Conservation (phyloP, 2,888 invertebrate species). For the Sabellastarte sp. region DNA sequence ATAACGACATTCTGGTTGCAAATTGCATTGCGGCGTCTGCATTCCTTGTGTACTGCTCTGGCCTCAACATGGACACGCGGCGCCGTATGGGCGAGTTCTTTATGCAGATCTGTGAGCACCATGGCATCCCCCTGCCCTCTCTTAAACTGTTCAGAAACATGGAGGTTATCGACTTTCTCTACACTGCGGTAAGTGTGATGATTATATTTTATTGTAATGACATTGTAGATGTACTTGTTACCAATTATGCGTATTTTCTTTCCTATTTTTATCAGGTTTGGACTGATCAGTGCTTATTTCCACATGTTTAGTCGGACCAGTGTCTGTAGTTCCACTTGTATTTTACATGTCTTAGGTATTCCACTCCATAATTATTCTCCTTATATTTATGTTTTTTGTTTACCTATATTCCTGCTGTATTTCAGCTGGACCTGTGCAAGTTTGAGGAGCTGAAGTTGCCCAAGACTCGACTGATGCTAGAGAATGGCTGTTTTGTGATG, state of each 20-base stretch:
- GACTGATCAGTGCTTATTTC: no score
- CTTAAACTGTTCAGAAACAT: slow-evolving; percentile 46
- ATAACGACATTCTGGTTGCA: slow-evolving; percentile 51
- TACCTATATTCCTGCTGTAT: not conserved
- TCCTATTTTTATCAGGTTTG: no score
- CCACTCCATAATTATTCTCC: no score
- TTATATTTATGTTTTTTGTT: no score
- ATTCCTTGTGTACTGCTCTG: slow-evolving; percentile 52
- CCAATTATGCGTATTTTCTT: no score
- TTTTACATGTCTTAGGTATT: no score
- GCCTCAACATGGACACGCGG: not conserved
- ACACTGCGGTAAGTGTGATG: slow-evolving; percentile 45
- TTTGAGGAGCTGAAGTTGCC: slow-evolving; percentile 49
- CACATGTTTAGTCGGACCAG: no score
- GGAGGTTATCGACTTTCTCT: slow-evolving; percentile 51
- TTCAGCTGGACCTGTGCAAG: slow-evolving; percentile 46
- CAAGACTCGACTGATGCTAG: slow-evolving; percentile 51
- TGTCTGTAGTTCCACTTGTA: no score
- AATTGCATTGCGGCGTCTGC: slow-evolving; percentile 57
- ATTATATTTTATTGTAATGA: no score
- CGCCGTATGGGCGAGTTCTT: slow-evolving; percentile 55
- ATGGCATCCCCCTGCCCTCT: slow-evolving; percentile 49
- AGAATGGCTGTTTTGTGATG: slow-evolving; percentile 56
- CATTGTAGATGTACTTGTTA: no score
- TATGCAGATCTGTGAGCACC: slow-evolving; percentile 55